phyloP scores from a whole-genome alignment of 2,113 vertebrate species.

The Eublepharis macularius region DNA sequence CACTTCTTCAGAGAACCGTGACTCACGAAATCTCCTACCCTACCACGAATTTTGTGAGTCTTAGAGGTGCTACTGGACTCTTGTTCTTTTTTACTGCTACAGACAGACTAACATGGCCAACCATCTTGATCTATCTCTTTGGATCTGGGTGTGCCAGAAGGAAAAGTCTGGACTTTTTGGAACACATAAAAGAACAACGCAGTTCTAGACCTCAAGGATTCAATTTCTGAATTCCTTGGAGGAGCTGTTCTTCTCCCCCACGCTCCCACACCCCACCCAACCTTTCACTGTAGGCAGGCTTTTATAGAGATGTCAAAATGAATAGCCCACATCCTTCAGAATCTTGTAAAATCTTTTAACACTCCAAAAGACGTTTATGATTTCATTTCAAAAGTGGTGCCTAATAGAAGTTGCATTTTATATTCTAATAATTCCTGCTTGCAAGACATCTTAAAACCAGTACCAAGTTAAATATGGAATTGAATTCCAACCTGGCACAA shows the following conservation, averaged over 20 bases:
- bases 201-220: not conserved
- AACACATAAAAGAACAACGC: not conserved
- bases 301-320: constrained; percentile 52
- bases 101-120: no score
- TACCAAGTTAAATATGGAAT: not conserved
- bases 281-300: not conserved
- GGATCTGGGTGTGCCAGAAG: no score
- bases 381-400: constrained; percentile 43
- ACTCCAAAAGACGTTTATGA: constrained; percentile 36
- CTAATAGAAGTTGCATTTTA: constrained; percentile 62
- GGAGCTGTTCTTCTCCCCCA: not conserved
- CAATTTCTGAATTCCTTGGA: not conserved
- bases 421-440: constrained; percentile 40
- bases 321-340: constrained; percentile 54
- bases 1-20: no score
- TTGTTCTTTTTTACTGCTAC: no score
- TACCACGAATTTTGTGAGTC: no score
- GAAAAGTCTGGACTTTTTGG: not conserved
- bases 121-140: no score
- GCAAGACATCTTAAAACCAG: constrained; percentile 42
- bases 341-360: constrained; percentile 46
- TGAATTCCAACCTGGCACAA: not conserved
- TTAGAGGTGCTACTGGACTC: no score
- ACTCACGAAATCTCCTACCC: no score
- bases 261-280: no score